Evolutionary conservation across 2,888 invertebrate species (phyloP), one percentile per base, ranked within the genome.

Genomic region (Drepanosiphum platanoidis): DNA sequence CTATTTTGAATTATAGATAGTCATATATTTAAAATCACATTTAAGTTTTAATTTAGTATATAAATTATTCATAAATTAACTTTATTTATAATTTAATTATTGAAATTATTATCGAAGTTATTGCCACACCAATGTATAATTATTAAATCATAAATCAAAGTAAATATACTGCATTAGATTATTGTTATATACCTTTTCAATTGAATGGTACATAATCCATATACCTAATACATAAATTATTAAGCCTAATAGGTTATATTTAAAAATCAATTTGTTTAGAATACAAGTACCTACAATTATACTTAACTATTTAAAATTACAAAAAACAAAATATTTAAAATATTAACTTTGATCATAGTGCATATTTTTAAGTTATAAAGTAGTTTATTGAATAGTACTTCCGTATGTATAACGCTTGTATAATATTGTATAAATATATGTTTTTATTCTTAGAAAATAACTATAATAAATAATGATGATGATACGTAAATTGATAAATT

Each of bases 401-500:
- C 9, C 2, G 52, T 52, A 22, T 1, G 52, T 52, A 52, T 52
- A 22, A 52, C 22, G 18, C 15, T 18, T 52, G 15, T 52, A 22
- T 52, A 52, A 22, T 52, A n/a, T 52, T 52, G 0, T 52, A 52
- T 52, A 52, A 52, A 52, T 52, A 22, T 18, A 52, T 52, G 52
- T 22, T 4, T 22, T 22, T 22, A 52, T 52, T 18, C 1, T 52
- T 52, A 46, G 15, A 22, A 18, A 52, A 3, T 52, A 52, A 18
- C 3, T 34, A 22, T 34, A 34, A 66, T 66, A 79, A 46, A 79
- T 68, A 34, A 46, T 79, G 32, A 70, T 80, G 52, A 80, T 68
- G 42, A 70, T 80, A 68, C 79, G 66, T 66, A 42, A n/a, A 39
- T 79, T 66, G 32, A 34, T 78, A 42, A 61, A 78, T 78, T 66